phyloP scores from a whole-genome alignment of 1,140 invertebrate genomes.

The Leptoteleia sp. region DNA sequence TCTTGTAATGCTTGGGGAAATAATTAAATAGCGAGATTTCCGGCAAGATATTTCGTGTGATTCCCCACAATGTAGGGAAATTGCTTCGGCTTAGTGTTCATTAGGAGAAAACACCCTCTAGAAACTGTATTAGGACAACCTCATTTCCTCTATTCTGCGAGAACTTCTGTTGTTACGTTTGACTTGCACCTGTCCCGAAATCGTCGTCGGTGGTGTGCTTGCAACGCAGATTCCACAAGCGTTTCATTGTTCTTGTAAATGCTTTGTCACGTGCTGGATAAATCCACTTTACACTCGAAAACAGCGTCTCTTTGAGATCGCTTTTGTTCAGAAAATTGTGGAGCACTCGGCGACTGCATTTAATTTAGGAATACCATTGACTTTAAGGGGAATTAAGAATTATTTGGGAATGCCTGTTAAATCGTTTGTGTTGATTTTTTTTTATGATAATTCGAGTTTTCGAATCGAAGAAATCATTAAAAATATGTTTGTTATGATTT shows the following conservation, averaged over 20 bases:
- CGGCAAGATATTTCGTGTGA: conserved; percentile 28
- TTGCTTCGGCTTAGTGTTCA: conserved; percentile 56
- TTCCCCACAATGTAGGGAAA: conserved; percentile 34
- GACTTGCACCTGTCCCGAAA: conserved; percentile 63
- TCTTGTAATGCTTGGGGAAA: conserved; percentile 9
- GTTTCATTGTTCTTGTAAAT: conserved; percentile 64
- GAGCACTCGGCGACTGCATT: conserved; percentile 4
- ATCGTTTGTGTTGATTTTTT: too few relatives aligned
- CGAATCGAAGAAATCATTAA: too few relatives aligned
- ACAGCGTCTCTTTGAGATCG: conserved; percentile 49
- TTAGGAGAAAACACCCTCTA: conserved; percentile 56
- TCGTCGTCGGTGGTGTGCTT: conserved; percentile 45
- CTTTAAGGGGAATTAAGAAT: conserved; percentile 9
- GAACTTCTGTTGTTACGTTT: conserved; percentile 60
- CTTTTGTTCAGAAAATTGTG: conserved; percentile 51
- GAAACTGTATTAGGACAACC: conserved; percentile 66
- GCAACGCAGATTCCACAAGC: conserved; percentile 42
- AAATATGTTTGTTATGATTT: conserved; percentile 6
- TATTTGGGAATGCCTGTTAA: conserved; percentile 5
- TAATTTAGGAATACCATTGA: conserved; percentile 13
- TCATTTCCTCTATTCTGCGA: conserved; percentile 58
- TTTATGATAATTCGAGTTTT: too few relatives aligned
- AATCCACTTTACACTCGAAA: conserved; percentile 63
- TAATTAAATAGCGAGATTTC: conserved; percentile 45
- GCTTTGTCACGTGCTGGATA: conserved; percentile 59